Evolutionary conservation across 53 echinoderm and acorn worm genomes (phyloP), one percentile per base, ranked within the genome.

Genomic region (Echinarachnius parma): DNA sequence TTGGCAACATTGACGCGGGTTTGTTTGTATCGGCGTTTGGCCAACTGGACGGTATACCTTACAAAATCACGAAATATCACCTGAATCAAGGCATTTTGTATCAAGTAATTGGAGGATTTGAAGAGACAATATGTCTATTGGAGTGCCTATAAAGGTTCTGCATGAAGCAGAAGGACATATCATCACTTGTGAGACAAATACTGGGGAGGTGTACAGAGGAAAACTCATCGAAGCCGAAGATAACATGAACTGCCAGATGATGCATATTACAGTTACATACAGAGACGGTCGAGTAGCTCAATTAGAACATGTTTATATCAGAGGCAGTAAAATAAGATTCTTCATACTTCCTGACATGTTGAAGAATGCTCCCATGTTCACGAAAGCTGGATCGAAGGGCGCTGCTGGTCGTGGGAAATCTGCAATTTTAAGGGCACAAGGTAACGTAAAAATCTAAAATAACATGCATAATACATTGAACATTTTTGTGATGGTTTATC

Each of bases 201-300:
- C 96, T 24, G 96, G 96, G 3, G 96, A 96, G 80, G 96, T 96
- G 8, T 96, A 96, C 80, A 84, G 96, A 27, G 96, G 96, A 21
- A 96, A 96, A 74, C 80, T 96, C 15, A 85, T 96, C 23, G 96
- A 96, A 78, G 96, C 96, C 19, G 96, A 96, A 61, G 96, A 96
- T 34, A 96, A 96, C 84, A 96, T 96, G 96, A 96, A 96, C 86
- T 96, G 96, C 87, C 96, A 96, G 77, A 96, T 96, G 96, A 81
- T 82, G 37, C 85, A 87, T 53, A 96, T 96, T 21, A 96, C 96
- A 53, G 96, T 96, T 19, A 96, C 96, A 29, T 90, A 91, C 75
- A 80, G 96, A 63, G 96, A 96, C 53, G 96, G 96, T 59, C 78
- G 96, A 75, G 87, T 91, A 25, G 96, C 91, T n/a, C 96, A 96